These are phyloP conservation scores for Oscheius sp. DNA, from an alignment of 2,888 invertebrate species.

Conservation along the genomic window DNA sequence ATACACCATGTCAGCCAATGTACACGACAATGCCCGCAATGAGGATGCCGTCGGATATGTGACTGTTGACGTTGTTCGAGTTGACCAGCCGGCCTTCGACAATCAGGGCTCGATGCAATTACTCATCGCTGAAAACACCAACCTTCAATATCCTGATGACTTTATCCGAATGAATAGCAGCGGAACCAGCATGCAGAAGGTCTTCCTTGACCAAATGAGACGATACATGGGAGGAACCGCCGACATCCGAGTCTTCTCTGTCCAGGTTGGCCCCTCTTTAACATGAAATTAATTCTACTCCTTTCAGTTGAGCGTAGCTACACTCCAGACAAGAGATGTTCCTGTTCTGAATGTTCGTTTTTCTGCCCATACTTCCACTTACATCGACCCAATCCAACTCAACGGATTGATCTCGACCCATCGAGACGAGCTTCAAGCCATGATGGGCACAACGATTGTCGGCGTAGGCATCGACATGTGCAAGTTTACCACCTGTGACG, in stretches of 20 bases:
- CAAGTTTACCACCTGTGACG: constrained; percentile 71
- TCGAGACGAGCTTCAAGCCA: constrained; percentile 82
- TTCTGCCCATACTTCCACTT: constrained; percentile 59
- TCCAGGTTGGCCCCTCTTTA: constrained; percentile 78
- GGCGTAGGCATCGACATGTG: constrained; percentile 86
- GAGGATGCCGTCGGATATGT: constrained; percentile 97
- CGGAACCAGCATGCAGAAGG: constrained; percentile 53
- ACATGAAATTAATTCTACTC: not conserved
- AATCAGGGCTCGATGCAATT: constrained; percentile 77
- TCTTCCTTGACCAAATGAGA: constrained; percentile 79
- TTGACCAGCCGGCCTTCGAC: constrained; percentile 92
- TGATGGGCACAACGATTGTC: constrained; percentile 63
- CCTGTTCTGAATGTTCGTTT: constrained; percentile 69
- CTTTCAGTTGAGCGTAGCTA: constrained; percentile 54
- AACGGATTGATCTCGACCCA: constrained; percentile 88
- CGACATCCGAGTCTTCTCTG: constrained; percentile 95
- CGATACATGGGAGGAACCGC: constrained; percentile 79
- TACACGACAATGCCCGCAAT: constrained; percentile 83
- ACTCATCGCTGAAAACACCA: constrained; percentile 57
- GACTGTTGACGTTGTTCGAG: constrained; percentile 90
- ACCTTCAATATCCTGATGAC: constrained; percentile 56
- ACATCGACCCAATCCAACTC: constrained; percentile 87
- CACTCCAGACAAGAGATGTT: constrained; percentile 61
- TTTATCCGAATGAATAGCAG: constrained; percentile 57
- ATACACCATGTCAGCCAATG: constrained; percentile 77